These are phyloP conservation scores for Struthio camelus DNA, from an alignment of 2,113 vertebrate genomes.

Conservation along the genomic window DNA sequence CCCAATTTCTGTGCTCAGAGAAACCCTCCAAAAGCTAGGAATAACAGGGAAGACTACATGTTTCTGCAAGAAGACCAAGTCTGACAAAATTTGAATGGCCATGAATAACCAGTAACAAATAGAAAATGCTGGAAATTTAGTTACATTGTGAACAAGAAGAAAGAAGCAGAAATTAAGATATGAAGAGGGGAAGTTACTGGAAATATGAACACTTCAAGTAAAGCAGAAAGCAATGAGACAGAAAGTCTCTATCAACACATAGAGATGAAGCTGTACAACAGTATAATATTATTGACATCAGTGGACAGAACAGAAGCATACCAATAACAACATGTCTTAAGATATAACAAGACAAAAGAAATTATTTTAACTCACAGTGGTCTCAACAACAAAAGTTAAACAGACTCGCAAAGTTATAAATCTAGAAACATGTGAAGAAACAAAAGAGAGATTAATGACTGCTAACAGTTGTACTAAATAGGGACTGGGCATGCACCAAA, in stretches of 20 bases:
- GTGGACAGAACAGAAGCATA: background rate
- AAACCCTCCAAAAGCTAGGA: background rate
- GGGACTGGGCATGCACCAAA: background rate
- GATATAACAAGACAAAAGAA: background rate
- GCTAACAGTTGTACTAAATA: background rate
- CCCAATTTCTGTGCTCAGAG: background rate
- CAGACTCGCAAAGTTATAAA: background rate
- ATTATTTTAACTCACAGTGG: background rate
- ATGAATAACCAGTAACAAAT: background rate
- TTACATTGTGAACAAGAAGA: background rate
- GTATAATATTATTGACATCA: background rate
- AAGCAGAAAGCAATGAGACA: background rate
- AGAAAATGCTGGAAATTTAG: background rate
- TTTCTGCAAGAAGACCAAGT: background rate
- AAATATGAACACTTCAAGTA: background rate
- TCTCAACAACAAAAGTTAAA: background rate
- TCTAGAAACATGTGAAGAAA: background rate
- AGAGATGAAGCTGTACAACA: background rate
- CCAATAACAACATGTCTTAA: background rate
- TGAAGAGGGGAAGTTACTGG: background rate
- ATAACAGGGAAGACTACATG: accelerated
- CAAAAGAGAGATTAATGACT: background rate
- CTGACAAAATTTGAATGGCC: background rate
- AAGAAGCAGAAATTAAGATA: background rate
- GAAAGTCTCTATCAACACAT: background rate